Conservation (phyloP, 2,888 invertebrate species). For the Heliconius erato region DNA sequence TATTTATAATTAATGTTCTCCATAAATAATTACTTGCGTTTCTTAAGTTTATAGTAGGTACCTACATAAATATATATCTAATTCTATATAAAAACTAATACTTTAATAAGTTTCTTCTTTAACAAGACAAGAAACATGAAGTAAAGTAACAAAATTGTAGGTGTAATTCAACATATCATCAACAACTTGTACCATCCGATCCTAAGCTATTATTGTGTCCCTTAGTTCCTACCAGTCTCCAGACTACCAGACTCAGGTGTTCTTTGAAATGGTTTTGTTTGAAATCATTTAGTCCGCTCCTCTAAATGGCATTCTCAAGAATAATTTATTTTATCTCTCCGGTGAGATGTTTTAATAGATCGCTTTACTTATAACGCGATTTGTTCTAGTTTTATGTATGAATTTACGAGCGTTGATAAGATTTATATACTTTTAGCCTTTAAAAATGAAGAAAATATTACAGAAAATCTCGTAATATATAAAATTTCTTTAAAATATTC, state of each 20-base stretch:
- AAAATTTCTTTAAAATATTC: background rate
- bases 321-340: slow-evolving; percentile 57
- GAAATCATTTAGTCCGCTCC: slow-evolving; percentile 67
- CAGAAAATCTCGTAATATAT: background rate
- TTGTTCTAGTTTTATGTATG: background rate
- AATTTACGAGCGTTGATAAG: background rate
- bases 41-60: background rate
- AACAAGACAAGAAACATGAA: background rate
- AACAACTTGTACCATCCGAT: slow-evolving; percentile 40
- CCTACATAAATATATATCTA: background rate
- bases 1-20: background rate
- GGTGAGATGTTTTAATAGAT: slow-evolving; percentile 32
- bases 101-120: background rate
- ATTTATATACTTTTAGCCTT: background rate
- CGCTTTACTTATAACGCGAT: slow-evolving; percentile 3
- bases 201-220: slow-evolving; percentile 56
- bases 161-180: slow-evolving; percentile 36
- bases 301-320: slow-evolving; percentile 64
- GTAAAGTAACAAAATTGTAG: background rate
- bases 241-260: slow-evolving; percentile 66
- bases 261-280: slow-evolving; percentile 64
- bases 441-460: background rate
- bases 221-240: slow-evolving; percentile 50
- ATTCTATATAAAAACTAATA: background rate
- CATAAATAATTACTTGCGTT: background rate